Percentiles rank a stretch among this genome's conserved stretches.
Evolutionary conservation across 2,888 invertebrate genomes (phyloP).

Genomic region (Lepidochrysops patricia): DNA sequence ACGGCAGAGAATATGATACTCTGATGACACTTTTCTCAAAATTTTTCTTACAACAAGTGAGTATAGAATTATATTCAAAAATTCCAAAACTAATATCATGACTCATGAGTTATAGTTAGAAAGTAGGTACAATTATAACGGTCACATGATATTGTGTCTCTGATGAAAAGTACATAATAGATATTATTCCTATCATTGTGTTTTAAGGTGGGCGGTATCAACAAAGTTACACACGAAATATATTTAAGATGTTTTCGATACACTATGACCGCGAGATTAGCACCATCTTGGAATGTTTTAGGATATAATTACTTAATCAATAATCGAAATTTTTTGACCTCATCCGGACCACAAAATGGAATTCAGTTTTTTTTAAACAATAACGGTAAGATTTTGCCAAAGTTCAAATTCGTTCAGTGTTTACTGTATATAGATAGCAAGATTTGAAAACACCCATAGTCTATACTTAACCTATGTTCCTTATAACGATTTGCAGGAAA

Average conservation of each 20-base stretch:
- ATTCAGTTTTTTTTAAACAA: conserved; percentile 37
- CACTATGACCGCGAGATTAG: conserved; percentile 56
- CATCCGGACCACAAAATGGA: conserved; percentile 45
- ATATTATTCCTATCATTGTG: conserved; percentile 5
- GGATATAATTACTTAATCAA: conserved; percentile 50
- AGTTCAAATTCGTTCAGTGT: background rate
- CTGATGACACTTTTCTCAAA: conserved; percentile 50
- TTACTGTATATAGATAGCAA: background rate
- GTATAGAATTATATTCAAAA: too few relatives aligned
- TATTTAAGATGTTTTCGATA: conserved; percentile 55
- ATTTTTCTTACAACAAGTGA: conserved; percentile 53
- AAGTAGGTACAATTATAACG: too few relatives aligned
- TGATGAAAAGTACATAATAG: too few relatives aligned
- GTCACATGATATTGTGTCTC: too few relatives aligned
- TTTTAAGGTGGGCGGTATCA: conserved; percentile 47
- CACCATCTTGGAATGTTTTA: conserved; percentile 54
- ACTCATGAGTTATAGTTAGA: too few relatives aligned
- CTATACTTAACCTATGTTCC: too few relatives aligned
- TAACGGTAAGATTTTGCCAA: conserved; percentile 33
- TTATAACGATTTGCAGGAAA: conserved; percentile 32
- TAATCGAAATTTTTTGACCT: conserved; percentile 53
- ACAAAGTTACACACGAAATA: conserved; percentile 37
- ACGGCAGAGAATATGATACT: conserved; percentile 51
- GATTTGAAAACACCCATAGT: conserved; percentile 13
- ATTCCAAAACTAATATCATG: too few relatives aligned